Evolutionary conservation across 1,140 invertebrate species (phyloP).

Genomic region (Zelostemma sp.): DNA sequence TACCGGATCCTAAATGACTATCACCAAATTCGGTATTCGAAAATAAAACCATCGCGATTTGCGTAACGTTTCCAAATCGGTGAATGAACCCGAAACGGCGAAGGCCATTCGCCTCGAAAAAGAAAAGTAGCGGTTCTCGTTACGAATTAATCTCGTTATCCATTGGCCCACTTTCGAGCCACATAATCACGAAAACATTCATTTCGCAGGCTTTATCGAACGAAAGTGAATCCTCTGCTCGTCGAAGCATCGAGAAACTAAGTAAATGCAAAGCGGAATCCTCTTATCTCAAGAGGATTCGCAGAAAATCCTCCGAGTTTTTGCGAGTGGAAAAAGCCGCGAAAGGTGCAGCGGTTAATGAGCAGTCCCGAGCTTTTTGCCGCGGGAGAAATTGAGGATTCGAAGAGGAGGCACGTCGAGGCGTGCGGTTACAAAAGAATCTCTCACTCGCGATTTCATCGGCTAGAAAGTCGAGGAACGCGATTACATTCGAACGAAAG

Average conservation of each 20-base stretch:
- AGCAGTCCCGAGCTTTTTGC: neutral
- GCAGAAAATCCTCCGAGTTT: no score
- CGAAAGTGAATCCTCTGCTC: slow-evolving; percentile 2
- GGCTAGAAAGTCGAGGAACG: slow-evolving; percentile 45
- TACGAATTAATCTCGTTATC: slow-evolving; percentile 37
- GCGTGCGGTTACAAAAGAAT: slow-evolving; percentile 43
- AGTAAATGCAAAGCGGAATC: no score
- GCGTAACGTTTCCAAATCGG: no score
- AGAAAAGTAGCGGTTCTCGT: slow-evolving; percentile 22
- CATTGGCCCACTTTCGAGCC: slow-evolving; percentile 39
- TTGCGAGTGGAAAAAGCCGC: no score
- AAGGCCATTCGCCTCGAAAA: slow-evolving; percentile 36
- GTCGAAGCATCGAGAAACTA: no score
- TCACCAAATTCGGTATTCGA: no score
- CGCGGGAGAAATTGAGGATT: slow-evolving; percentile 24
- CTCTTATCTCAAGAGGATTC: no score
- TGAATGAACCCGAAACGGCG: slow-evolving; percentile 40
- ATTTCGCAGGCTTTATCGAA: neutral
- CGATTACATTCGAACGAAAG: slow-evolving; percentile 60
- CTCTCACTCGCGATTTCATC: slow-evolving; percentile 51
- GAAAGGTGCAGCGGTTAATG: neutral
- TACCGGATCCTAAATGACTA: neutral
- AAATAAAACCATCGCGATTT: no score
- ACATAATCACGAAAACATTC: slow-evolving; percentile 32
- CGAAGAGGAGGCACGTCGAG: slow-evolving; percentile 11